Conservation (phyloP, 2,888 invertebrate species). For the Cyrtodaria siliqua region DNA sequence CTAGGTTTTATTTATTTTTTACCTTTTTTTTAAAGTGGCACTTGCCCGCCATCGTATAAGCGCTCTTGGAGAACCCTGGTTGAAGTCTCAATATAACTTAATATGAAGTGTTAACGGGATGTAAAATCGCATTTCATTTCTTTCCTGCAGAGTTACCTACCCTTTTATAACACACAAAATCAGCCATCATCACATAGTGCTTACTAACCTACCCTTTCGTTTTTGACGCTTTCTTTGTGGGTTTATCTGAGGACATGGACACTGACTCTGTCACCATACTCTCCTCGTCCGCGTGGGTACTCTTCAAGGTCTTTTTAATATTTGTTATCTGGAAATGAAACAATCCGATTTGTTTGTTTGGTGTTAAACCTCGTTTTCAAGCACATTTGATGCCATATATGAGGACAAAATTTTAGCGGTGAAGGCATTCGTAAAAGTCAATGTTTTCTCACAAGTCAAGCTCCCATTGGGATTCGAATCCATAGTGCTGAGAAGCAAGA, state of each 20-base stretch:
- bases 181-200: background rate
- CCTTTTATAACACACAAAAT: background rate
- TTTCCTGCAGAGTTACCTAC: background rate
- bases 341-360: too few relatives aligned
- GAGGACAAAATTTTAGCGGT: too few relatives aligned
- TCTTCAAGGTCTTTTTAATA: conserved; percentile 95
- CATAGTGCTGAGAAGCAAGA: too few relatives aligned
- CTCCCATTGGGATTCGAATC: too few relatives aligned
- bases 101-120: background rate
- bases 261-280: conserved; percentile 92
- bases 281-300: conserved; percentile 92
- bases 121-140: background rate
- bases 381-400: too few relatives aligned
- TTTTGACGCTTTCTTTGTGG: conserved; percentile 89
- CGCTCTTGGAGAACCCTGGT: too few relatives aligned
- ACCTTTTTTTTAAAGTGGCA: background rate
- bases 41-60: background rate
- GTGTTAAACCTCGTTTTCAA: too few relatives aligned
- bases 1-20: too few relatives aligned
- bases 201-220: conserved; percentile 87
- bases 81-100: too few relatives aligned
- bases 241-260: conserved; percentile 88
- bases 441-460: too few relatives aligned
- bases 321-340: conserved; percentile 91
- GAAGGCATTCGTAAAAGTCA: too few relatives aligned